These are phyloP conservation scores for Tragopan temminckii DNA, from an alignment of 2,797 vertebrate genomes.

Conservation along the genomic window DNA sequence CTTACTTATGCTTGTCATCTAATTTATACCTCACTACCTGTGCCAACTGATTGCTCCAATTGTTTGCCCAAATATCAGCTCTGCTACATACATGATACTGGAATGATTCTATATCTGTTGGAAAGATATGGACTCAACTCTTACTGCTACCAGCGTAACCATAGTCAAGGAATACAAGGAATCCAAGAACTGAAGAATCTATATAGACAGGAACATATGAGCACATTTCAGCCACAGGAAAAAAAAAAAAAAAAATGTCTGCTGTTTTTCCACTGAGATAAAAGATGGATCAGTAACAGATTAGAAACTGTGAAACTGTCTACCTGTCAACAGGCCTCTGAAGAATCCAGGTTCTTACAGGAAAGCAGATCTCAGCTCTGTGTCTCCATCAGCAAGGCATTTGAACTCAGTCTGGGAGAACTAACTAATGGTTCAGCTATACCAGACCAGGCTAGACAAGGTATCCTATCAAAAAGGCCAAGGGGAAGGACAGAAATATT, in stretches of 20 bases:
- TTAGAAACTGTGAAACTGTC: background rate
- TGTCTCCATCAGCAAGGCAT: fast-evolving
- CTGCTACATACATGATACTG: fast-evolving
- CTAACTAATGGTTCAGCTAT: background rate
- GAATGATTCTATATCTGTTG: background rate
- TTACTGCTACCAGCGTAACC: background rate
- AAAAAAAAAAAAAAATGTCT: background rate
- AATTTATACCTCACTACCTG: background rate
- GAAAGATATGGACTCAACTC: background rate
- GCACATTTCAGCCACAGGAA: background rate
- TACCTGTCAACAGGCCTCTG: background rate
- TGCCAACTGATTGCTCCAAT: fast-evolving
- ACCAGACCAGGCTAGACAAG: background rate
- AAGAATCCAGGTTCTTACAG: background rate
- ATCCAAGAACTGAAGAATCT: background rate
- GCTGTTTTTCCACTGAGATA: background rate
- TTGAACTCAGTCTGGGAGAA: fast-evolving
- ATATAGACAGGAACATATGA: fast-evolving
- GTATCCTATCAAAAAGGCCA: background rate
- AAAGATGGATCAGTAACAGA: background rate
- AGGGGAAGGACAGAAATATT: background rate
- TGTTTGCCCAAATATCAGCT: background rate
- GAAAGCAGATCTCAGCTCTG: fast-evolving
- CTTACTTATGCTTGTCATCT: background rate
- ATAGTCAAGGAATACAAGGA: background rate